Evolutionary conservation across 2,888 invertebrate genomes (phyloP).

Genomic region (Spilarctia lutea): DNA sequence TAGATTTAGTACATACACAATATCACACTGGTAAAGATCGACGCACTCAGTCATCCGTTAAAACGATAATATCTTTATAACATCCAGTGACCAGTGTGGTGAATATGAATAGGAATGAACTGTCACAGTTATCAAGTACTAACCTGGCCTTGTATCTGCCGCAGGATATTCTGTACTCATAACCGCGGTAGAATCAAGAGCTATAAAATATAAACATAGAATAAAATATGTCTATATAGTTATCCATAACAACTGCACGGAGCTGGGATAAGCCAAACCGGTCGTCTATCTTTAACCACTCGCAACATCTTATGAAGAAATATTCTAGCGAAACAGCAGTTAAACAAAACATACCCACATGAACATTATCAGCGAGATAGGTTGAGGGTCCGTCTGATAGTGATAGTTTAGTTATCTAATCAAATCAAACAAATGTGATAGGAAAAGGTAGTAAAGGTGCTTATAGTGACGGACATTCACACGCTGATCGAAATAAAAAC

Average conservation of each 20-base stretch:
- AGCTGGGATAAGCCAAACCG: slow-evolving; percentile 52
- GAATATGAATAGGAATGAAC: slow-evolving; percentile 64
- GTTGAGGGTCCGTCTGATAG: slow-evolving; percentile 27
- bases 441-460: slow-evolving; percentile 11
- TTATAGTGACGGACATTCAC: slow-evolving; percentile 54
- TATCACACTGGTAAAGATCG: slow-evolving; percentile 60
- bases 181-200: slow-evolving; percentile 29
- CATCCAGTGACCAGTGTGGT: slow-evolving; percentile 59
- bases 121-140: slow-evolving; percentile 49
- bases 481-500: slow-evolving; percentile 56
- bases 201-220: slow-evolving; percentile 28
- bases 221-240: slow-evolving; percentile 22
- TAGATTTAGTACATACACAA: neutral
- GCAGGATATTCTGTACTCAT: slow-evolving; percentile 53
- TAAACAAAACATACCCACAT: slow-evolving; percentile 24
- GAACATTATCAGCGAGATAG: slow-evolving; percentile 19
- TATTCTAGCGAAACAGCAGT: slow-evolving; percentile 32
- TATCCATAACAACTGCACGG: slow-evolving; percentile 40
- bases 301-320: slow-evolving; percentile 57
- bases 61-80: slow-evolving; percentile 66
- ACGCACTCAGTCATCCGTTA: slow-evolving; percentile 66
- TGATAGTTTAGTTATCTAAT: slow-evolving; percentile 56
- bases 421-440: slow-evolving; percentile 57
- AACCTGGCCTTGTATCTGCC: slow-evolving; percentile 55
- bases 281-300: slow-evolving; percentile 65